These are phyloP conservation scores for Meta bourneti DNA, from an alignment of 2,888 invertebrate genomes.

Conservation along the genomic window DNA sequence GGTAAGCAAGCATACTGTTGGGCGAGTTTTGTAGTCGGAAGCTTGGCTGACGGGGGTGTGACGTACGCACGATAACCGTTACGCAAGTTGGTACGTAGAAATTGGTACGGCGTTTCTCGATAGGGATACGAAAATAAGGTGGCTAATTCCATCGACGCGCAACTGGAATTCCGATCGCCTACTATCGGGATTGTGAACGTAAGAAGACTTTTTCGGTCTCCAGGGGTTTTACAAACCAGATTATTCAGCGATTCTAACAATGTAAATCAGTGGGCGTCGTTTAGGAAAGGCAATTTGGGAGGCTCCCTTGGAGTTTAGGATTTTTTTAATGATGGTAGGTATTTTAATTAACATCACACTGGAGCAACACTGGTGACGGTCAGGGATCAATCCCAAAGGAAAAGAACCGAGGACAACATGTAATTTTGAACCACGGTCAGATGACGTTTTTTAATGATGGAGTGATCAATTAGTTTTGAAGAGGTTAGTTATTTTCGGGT, in stretches of 20 bases:
- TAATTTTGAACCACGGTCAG: too few species aligned
- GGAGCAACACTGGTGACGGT: too few species aligned
- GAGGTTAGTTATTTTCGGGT: too few species aligned
- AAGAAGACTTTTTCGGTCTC: not conserved
- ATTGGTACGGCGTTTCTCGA: not conserved
- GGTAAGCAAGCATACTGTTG: conserved; percentile 3
- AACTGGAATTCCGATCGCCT: not conserved
- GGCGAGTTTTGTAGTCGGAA: not conserved
- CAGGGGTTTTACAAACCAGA: not conserved
- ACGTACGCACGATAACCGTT: conserved; percentile 10
- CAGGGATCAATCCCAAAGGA: too few species aligned
- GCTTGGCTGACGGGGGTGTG: conserved; percentile 3
- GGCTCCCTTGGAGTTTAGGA: too few species aligned
- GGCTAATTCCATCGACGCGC: not conserved
- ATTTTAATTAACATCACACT: too few species aligned
- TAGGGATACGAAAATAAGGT: not conserved
- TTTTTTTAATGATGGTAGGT: too few species aligned
- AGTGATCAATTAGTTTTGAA: too few species aligned
- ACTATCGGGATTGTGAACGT: not conserved
- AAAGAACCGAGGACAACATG: too few species aligned
- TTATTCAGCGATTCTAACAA: not conserved
- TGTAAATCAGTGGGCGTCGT: not conserved
- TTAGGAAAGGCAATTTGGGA: too few species aligned
- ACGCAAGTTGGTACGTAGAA: conserved; percentile 31
- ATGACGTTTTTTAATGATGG: too few species aligned